Evolutionary conservation across 2,888 invertebrate genomes (phyloP), one percentile per base, ranked within the genome.

Genomic region (Aromia moschata): DNA sequence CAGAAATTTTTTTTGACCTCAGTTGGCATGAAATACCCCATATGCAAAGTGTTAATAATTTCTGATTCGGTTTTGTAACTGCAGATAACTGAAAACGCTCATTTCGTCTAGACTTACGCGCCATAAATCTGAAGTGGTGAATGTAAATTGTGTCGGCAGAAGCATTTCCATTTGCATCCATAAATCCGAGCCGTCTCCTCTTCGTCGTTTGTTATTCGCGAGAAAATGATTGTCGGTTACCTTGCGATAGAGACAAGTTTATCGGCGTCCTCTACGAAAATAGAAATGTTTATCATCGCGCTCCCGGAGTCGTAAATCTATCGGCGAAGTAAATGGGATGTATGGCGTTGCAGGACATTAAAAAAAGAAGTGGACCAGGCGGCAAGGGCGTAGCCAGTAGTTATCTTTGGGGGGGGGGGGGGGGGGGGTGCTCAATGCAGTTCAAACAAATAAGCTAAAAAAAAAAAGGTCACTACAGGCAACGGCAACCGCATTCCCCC

Each of bases 201-300:
- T n/a, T 40, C 11, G 17, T 40, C 16, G 5, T 40, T 25, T 7
- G 38, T 15, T 17, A 17, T 40, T 17, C n/a, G 4, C n/a, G 40
- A n/a, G 4, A 40, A 18, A 40, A 40, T 11, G 5, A 17, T 10
- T 40, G 40, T 40, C 40, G 17, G 18, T 17, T 40, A 40, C 17
- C 40, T 40, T n/a, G n/a, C n/a, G n/a, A n/a, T n/a, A 16, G 16
- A n/a, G 40, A 40, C 40, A 40, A 15, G 5, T 37, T 38, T 38
- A n/a, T 40, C n/a, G 5, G n/a, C 17, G 17, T n/a, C 1, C n/a
- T 40, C 17, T 40, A 38, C n/a, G 16, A 37, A 40, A 40, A 40
- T 40, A 40, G 40, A 2, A 7, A 7, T 40, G 40, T 16, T 40
- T 40, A 17, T 2, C 17, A 37, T 16, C 16, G 25, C 7, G n/a